Conservation (phyloP, 1,140 invertebrate genomes). For the Neoseiulus cucumeris region DNA sequence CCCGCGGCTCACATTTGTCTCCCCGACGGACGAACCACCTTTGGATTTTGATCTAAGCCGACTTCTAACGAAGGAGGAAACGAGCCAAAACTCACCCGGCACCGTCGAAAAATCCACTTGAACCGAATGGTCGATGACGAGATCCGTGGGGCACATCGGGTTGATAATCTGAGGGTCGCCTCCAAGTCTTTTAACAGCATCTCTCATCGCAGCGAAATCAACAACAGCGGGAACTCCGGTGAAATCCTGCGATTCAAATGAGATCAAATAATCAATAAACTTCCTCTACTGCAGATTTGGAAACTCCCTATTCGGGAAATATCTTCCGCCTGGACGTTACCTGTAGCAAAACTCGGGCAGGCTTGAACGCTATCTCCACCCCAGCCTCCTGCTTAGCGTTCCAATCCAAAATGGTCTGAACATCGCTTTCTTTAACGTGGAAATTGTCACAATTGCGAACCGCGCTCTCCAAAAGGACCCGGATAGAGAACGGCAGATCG, state of each 20-base stretch:
- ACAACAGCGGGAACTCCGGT: slow-evolving; percentile 96
- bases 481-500: slow-evolving; percentile 70
- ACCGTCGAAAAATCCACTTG: slow-evolving; percentile 78
- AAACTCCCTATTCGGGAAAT: neutral
- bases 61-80: neutral
- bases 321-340: slow-evolving; percentile 29
- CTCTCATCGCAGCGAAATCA: slow-evolving; percentile 95
- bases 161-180: slow-evolving; percentile 85
- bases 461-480: slow-evolving; percentile 80
- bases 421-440: slow-evolving; percentile 58
- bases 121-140: slow-evolving; percentile 95
- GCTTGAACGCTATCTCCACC: slow-evolving; percentile 88
- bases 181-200: slow-evolving; percentile 65
- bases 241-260: slow-evolving; percentile 42
- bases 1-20: no score
- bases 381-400: slow-evolving; percentile 45
- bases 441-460: slow-evolving; percentile 92
- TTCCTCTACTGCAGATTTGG: neutral
- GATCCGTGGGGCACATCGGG: slow-evolving; percentile 85
- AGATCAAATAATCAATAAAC: neutral
- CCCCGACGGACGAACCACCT: neutral
- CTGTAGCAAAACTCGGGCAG: slow-evolving; percentile 82
- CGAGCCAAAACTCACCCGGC: slow-evolving; percentile 42
- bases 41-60: slow-evolving; percentile 5
- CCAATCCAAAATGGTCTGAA: slow-evolving; percentile 80